Conservation (phyloP, 2,797 vertebrate species). For the Eupleurogrammus muticus region DNA sequence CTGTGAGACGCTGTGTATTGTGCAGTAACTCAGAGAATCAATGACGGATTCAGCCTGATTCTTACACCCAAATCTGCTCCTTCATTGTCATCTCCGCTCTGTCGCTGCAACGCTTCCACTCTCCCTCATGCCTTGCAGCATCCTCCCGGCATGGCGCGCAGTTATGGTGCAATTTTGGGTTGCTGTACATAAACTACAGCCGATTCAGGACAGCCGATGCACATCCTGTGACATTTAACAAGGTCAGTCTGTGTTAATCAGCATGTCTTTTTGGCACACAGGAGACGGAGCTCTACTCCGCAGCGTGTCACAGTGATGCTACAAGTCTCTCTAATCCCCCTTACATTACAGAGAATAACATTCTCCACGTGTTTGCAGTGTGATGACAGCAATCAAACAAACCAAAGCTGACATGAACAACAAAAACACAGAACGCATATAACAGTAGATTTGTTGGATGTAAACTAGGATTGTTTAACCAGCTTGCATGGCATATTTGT, state of each 20-base stretch:
- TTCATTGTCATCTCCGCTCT: conserved; percentile 59
- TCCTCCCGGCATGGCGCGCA: conserved; percentile 26
- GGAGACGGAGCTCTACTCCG: conserved; percentile 34
- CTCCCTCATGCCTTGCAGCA: conserved; percentile 39
- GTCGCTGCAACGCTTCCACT: conserved; percentile 40
- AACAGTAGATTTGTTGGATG: conserved; percentile 59
- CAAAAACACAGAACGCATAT: conserved; percentile 35
- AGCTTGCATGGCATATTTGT: conserved; percentile 54
- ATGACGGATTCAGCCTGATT: conserved; percentile 53
- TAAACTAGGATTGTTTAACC: conserved; percentile 57
- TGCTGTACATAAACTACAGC: conserved; percentile 40
- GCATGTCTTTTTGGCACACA: conserved; percentile 39
- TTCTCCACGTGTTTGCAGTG: conserved; percentile 18
- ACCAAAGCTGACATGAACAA: conserved; percentile 31
- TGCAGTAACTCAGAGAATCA: conserved; percentile 54
- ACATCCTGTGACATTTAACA: conserved; percentile 52
- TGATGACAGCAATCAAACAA: conserved; percentile 34
- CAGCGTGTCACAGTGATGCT: conserved; percentile 12
- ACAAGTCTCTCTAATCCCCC: conserved; percentile 17
- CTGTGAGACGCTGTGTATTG: conserved; percentile 22
- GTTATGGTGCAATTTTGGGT: conserved; percentile 31
- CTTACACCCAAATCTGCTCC: conserved; percentile 41
- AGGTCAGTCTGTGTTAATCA: conserved; percentile 58
- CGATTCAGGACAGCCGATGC: conserved; percentile 26
- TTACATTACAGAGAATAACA: conserved; percentile 34